Percentiles rank a stretch among this genome's conserved stretches.
Evolutionary conservation across 92 coral and sea anemone species (phyloP).

Genomic region (Siderastrea siderea): DNA sequence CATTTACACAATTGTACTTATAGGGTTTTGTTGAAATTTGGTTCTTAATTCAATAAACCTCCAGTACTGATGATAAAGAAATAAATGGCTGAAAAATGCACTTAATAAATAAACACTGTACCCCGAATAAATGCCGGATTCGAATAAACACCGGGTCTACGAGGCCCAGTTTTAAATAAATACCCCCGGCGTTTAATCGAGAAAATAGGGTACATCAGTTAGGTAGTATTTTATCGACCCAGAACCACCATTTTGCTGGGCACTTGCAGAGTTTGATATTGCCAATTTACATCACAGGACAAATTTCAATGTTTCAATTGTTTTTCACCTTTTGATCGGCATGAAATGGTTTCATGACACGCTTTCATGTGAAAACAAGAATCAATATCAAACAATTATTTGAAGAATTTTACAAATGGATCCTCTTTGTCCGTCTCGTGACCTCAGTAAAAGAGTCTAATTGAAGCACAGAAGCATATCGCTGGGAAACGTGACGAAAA

Average conservation of each 20-base stretch:
- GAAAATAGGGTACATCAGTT: too few species aligned
- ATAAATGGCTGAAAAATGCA: too few species aligned
- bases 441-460: background rate
- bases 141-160: too few species aligned
- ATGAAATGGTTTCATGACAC: background rate
- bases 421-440: background rate
- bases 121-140: too few species aligned
- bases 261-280: background rate
- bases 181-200: too few species aligned
- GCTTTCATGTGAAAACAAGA: background rate
- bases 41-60: too few species aligned
- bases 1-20: too few species aligned
- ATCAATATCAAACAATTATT: slow-evolving; percentile 15
- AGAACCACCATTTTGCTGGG: background rate
- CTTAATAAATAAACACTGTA: too few species aligned
- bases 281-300: background rate
- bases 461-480: background rate
- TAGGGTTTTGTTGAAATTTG: too few species aligned
- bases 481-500: background rate
- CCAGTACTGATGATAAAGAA: too few species aligned
- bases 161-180: too few species aligned
- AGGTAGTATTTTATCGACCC: too few species aligned
- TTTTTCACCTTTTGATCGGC: background rate
- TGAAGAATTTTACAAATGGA: background rate
- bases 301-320: background rate